phyloP scores from a whole-genome alignment of 2,888 invertebrate genomes.

The Agrilus cyanescens region DNA sequence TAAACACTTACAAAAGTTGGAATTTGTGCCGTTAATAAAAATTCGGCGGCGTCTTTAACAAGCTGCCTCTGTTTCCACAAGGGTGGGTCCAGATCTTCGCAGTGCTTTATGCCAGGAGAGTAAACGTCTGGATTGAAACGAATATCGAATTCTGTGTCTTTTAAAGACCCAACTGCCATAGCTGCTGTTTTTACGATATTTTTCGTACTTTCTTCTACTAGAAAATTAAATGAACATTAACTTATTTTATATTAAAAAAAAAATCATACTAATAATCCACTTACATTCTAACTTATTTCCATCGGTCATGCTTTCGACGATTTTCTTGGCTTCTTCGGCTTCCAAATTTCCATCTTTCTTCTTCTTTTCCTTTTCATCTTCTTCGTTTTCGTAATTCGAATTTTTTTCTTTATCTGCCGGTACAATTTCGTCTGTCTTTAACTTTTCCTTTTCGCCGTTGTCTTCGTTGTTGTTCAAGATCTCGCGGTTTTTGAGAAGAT shows the following conservation, averaged over 20 bases:
- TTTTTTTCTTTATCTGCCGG: constrained; percentile 38
- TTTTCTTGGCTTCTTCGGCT: constrained; percentile 81
- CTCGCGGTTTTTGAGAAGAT: constrained; percentile 49
- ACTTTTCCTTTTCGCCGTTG: constrained; percentile 29
- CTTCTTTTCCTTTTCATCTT: constrained; percentile 28
- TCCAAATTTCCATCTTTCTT: constrained; percentile 43
- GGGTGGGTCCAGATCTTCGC: constrained; percentile 52
- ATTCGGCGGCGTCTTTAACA: constrained; percentile 92
- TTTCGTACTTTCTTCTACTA: constrained; percentile 75
- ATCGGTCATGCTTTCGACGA: constrained; percentile 79
- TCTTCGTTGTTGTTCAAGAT: constrained; percentile 28
- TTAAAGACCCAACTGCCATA: constrained; percentile 82
- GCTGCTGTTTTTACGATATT: constrained; percentile 85
- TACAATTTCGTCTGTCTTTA: constrained; percentile 25
- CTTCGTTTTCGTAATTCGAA: constrained; percentile 40
- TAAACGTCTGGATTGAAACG: constrained; percentile 98
- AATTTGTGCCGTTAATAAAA: constrained; percentile 85
- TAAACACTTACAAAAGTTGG: constrained; percentile 71
- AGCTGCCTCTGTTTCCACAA: constrained; percentile 77
- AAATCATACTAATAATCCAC: constrained; percentile 17
- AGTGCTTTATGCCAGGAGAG: constrained; percentile 85
- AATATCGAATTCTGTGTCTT: constrained; percentile 92
- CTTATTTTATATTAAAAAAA: background rate
- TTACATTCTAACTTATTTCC: constrained; percentile 65
- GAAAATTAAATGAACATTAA: constrained; percentile 15